Evolutionary conservation across 2,113 vertebrate genomes (phyloP).

Genomic region (Odocoileus virginianus): DNA sequence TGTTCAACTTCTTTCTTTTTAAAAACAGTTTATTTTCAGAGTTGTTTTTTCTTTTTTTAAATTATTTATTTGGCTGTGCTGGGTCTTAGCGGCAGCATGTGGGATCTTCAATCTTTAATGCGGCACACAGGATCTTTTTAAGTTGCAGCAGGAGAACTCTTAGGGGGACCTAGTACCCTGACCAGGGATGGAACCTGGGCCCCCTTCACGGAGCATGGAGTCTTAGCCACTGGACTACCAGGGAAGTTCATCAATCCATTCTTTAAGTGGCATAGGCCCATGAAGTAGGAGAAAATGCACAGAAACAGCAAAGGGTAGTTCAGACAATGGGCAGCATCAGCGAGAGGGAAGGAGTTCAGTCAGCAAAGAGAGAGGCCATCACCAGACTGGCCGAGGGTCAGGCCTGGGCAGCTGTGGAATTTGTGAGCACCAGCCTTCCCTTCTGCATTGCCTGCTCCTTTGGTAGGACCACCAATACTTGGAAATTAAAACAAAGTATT

Average conservation of each 20-base stretch:
- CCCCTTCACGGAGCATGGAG: neutral
- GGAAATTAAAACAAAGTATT: neutral
- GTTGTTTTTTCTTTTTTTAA: neutral
- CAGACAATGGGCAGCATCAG: accelerated
- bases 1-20: neutral
- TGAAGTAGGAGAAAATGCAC: neutral
- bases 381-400: neutral
- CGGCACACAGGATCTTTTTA: neutral
- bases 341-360: too few relatives aligned
- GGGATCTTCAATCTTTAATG: neutral
- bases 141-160: neutral
- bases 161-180: neutral
- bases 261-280: neutral
- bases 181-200: neutral
- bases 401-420: neutral
- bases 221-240: neutral
- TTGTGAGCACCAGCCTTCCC: neutral
- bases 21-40: neutral
- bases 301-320: neutral
- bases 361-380: too few relatives aligned
- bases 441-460: neutral
- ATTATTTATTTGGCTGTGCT: neutral
- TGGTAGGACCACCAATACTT: neutral
- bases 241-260: neutral
- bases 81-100: neutral